A percentile compares a stretch with the other conserved stretches of the same genome.
These are phyloP conservation scores for Chironomus tepperi DNA, from an alignment of 1,140 invertebrate genomes.

Conservation along the genomic window DNA sequence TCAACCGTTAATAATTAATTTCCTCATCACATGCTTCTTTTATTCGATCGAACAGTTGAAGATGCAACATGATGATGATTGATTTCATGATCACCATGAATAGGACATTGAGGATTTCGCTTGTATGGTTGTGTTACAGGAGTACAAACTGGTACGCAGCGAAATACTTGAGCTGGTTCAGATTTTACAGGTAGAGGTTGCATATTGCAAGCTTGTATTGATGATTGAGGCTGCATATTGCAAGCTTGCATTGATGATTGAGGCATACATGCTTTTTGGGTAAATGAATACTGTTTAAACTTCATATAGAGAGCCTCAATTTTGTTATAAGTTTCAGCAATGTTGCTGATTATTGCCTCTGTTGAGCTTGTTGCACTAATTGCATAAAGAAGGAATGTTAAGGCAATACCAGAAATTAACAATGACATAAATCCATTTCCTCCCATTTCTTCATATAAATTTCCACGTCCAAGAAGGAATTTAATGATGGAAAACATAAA, in stretches of 20 bases:
- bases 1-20: background rate
- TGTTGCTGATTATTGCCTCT: background rate
- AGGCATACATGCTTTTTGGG: background rate
- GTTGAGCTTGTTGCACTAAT: background rate
- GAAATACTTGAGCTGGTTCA: background rate
- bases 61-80: background rate
- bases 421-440: background rate
- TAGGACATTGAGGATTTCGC: background rate
- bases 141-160: background rate
- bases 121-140: background rate
- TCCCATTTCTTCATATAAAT: background rate
- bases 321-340: background rate
- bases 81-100: background rate
- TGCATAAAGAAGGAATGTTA: background rate
- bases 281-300: background rate
- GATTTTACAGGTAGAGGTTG: background rate
- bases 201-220: too few relatives aligned
- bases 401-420: background rate
- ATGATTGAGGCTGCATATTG: background rate
- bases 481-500: background rate
- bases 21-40: background rate
- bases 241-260: background rate
- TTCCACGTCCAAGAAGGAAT: background rate
- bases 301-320: background rate
- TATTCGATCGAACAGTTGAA: background rate